Evolutionary conservation across 2,113 vertebrate genomes (phyloP).

Genomic region (Puntigrus tetrazona): DNA sequence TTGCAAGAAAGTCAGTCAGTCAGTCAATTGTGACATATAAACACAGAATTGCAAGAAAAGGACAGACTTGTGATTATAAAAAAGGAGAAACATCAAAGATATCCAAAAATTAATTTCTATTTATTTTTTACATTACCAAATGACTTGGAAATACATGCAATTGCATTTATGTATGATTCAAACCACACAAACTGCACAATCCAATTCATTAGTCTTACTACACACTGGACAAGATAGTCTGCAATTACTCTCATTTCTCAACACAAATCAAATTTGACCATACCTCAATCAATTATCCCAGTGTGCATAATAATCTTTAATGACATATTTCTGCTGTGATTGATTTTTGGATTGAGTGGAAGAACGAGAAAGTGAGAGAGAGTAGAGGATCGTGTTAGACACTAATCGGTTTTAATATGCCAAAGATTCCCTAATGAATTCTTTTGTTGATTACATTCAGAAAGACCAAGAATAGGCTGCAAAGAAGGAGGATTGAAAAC

Average conservation of each 20-base stretch:
- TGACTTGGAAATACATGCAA: background rate
- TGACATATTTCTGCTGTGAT: constrained; percentile 14
- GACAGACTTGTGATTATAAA: no score
- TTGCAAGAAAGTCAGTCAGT: no score
- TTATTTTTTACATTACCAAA: background rate
- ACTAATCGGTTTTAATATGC: constrained; percentile 13
- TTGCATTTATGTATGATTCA: background rate
- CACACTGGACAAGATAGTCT: constrained; percentile 8
- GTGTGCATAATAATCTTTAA: constrained; percentile 18
- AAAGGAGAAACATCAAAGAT: no score
- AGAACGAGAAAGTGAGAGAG: background rate
- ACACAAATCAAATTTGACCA: constrained; percentile 19
- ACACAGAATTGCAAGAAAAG: no score
- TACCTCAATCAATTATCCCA: constrained; percentile 34
- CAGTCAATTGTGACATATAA: no score
- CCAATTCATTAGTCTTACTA: constrained; percentile 13
- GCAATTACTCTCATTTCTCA: constrained; percentile 1
- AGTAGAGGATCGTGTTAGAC: background rate
- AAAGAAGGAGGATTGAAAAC: background rate
- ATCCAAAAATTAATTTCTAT: no score
- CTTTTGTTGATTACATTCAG: background rate
- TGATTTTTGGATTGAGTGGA: background rate
- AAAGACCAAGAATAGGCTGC: background rate
- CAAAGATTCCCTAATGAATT: background rate
- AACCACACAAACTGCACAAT: background rate